Conservation (phyloP, 2,797 vertebrate species). For the Molossus molossus region DNA sequence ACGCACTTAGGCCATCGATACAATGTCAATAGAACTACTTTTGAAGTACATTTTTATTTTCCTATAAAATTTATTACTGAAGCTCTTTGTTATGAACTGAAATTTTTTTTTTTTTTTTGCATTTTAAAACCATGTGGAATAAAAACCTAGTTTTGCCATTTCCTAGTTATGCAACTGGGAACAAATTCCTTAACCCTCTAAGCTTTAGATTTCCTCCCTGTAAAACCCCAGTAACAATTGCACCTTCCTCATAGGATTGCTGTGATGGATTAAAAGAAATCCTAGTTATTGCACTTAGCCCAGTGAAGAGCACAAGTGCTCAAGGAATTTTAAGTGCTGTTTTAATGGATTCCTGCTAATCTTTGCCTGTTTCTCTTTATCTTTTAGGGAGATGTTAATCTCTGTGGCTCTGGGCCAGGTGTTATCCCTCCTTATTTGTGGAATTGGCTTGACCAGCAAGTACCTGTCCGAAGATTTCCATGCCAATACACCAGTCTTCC, state of each 20-base stretch:
- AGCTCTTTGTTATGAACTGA: neutral
- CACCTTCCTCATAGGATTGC: neutral
- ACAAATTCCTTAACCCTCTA: neutral
- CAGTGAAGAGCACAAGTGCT: neutral
- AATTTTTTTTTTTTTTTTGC: neutral
- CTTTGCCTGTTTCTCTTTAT: constrained; percentile 81
- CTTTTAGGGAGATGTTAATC: constrained; percentile 95
- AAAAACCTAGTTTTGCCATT: neutral
- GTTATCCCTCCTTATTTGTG: constrained; percentile 96
- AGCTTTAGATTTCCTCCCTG: neutral
- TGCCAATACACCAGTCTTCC: constrained; percentile 97
- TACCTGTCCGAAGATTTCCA: constrained; percentile 97
- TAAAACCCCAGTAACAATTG: neutral
- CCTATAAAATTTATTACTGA: neutral
- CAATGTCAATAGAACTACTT: neutral
- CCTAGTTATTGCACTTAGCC: neutral
- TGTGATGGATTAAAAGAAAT: neutral
- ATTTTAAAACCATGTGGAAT: constrained; percentile 32
- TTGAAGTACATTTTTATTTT: neutral
- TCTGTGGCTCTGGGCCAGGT: constrained; percentile 96
- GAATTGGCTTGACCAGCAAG: constrained; percentile 96
- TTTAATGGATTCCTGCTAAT: constrained; percentile 64
- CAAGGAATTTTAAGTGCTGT: neutral
- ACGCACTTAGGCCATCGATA: neutral
- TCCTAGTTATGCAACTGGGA: neutral